Conservation (phyloP, 2,797 vertebrate genomes). For the Phaenicophaeus curvirostris region DNA sequence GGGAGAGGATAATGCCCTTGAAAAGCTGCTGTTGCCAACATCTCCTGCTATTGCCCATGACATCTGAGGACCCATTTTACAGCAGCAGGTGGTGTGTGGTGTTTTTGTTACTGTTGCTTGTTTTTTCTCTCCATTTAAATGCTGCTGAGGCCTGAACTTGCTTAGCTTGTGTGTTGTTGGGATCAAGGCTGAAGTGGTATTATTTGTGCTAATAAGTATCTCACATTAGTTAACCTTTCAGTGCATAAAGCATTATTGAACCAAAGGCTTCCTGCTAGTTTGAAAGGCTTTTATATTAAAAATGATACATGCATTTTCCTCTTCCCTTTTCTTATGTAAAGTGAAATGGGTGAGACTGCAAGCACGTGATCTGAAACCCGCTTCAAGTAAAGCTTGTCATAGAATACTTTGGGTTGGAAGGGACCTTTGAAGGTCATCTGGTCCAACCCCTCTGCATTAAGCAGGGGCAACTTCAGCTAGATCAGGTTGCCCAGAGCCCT, state of each 20-base stretch:
- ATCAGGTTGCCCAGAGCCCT: too few relatives aligned
- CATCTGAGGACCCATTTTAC: background rate
- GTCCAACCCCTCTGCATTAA: too few relatives aligned
- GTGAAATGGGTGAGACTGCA: background rate
- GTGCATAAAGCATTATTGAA: conserved; percentile 63
- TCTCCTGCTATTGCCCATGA: background rate
- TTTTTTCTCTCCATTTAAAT: background rate
- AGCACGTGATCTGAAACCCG: conserved; percentile 15
- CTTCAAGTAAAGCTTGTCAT: background rate
- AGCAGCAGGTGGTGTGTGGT: background rate
- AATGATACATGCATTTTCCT: conserved; percentile 8
- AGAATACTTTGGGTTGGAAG: too few relatives aligned
- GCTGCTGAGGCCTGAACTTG: background rate
- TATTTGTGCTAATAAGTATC: conserved; percentile 53
- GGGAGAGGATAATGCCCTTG: background rate
- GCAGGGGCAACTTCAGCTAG: too few relatives aligned
- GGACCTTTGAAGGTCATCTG: too few relatives aligned
- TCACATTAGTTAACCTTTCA: conserved; percentile 45
- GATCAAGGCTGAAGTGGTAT: background rate
- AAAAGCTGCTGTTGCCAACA: background rate
- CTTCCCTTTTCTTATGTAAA: conserved; percentile 24
- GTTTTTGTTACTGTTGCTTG: background rate
- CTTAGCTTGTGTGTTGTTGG: background rate
- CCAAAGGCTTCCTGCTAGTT: conserved; percentile 55
- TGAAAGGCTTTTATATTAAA: conserved; percentile 59